These are phyloP conservation scores for Heteronetta atricapilla DNA, from an alignment of 2,113 vertebrate genomes.

Conservation along the genomic window DNA sequence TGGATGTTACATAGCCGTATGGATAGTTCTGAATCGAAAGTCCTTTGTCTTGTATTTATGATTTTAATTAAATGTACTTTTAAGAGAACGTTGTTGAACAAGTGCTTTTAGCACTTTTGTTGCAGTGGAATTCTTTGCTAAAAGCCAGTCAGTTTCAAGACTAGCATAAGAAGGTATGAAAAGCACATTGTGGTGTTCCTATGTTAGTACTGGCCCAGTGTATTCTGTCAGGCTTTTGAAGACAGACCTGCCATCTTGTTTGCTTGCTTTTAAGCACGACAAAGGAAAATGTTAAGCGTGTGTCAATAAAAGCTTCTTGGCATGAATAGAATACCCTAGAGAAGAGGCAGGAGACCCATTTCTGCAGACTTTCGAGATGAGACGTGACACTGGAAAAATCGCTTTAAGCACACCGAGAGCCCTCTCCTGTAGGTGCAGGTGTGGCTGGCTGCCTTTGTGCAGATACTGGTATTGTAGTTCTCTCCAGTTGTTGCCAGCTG, in stretches of 20 bases:
- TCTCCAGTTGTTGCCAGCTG: neutral
- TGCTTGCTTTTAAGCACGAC: neutral
- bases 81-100: neutral
- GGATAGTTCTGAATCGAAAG: neutral
- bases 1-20: neutral
- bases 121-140: neutral
- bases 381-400: neutral
- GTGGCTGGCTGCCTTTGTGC: neutral
- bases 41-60: neutral
- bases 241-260: neutral
- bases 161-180: neutral
- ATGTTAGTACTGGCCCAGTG: neutral
- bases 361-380: neutral
- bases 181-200: neutral
- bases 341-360: neutral
- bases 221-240: neutral
- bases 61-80: neutral
- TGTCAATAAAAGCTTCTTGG: neutral
- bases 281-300: neutral
- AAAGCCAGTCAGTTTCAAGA: neutral
- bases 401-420: neutral
- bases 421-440: neutral
- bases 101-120: neutral
- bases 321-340: neutral
- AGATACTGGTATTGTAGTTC: neutral